phyloP scores from a whole-genome alignment of 2,113 vertebrate genomes.

The Triplophysa siluroides region DNA sequence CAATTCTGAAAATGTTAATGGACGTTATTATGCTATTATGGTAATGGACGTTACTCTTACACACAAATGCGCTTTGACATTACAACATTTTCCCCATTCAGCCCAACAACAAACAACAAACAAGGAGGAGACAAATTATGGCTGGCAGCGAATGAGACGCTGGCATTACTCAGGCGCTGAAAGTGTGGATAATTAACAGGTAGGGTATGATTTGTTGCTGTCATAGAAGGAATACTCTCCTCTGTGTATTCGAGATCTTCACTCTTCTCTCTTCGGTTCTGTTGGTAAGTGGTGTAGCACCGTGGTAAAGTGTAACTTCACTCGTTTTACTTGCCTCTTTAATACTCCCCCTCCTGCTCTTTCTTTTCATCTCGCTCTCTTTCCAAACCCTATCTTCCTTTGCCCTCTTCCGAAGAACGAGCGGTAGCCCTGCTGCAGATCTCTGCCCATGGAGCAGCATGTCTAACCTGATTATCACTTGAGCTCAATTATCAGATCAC shows the following conservation, averaged over 20 bases:
- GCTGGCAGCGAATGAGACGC: constrained; percentile 29
- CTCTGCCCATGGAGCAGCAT: constrained; percentile 16
- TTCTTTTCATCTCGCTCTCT: not conserved
- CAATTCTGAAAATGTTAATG: constrained; percentile 49
- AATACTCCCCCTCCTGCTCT: not conserved
- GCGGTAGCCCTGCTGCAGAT: constrained; percentile 9
- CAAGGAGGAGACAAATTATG: constrained; percentile 44
- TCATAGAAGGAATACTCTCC: constrained; percentile 10
- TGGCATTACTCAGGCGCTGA: constrained; percentile 12
- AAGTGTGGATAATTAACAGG: constrained; percentile 34
- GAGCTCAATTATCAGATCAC: constrained; percentile 57
- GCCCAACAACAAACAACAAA: constrained; percentile 26
- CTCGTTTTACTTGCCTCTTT: not conserved
- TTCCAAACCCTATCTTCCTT: not conserved
- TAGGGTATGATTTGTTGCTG: constrained; percentile 33
- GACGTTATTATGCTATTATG: constrained; percentile 53
- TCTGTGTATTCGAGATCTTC: constrained; percentile 25
- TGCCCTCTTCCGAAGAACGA: constrained; percentile 8
- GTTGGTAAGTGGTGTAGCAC: not conserved
- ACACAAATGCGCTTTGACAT: constrained; percentile 47
- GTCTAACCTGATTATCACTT: constrained; percentile 57
- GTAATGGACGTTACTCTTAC: constrained; percentile 46
- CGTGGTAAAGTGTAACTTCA: not conserved
- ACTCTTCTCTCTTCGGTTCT: not conserved
- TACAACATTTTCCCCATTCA: constrained; percentile 29